Base-by-base conservation (phyloP, 2,888 invertebrate species). In the Ochropleura leucogaster region DNA sequence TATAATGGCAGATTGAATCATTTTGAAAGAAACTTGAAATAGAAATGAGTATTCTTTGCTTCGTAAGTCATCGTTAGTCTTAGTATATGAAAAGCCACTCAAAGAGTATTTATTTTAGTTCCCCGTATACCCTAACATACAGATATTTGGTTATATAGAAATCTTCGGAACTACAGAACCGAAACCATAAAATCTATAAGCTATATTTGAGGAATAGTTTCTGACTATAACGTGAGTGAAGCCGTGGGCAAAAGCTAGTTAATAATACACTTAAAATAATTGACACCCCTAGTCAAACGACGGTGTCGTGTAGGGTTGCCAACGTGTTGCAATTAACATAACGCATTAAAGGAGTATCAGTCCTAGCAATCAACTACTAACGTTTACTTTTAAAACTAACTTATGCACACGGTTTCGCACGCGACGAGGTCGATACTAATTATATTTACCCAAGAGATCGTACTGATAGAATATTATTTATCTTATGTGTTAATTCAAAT, bases 311-410 rank as follows among this genome's bases (percentile, higher is more conserved):
- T 65, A 86, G 69, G 70, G 77, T 40, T 84, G 86, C 72, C 71
- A 84, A 71, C 62, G 51, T 74, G 64, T 53, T 49, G 57, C 49
- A 75, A 84, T 84, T 82, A 84, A 75, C 72, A 75, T 75, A 82
- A 74, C 65, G 46, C 72, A 72, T 74, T 60, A 70, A 30, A 30
- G 64, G 72, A 66, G n/a, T 73, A 71, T 63, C 60, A 42, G 16
- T 9, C 9, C 16, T 8, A 9, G 59, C 40, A 7, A 4, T 59
- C 40, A 59, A 40, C 59, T 16, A 40, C 30, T 30, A 30, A 40
- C 8, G 47, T 4, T 49, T 18, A 40, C 40, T 20, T n/a, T 49
- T 10, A 42, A 47, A 60, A 70, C 14, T 40, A 40, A 9, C 9
- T 40, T 40, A 16, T 40, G 7, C 0, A 16, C 16, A 16, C 4